phyloP scores from a whole-genome alignment of 2,797 vertebrate species.

The Myioborus miniatus region DNA sequence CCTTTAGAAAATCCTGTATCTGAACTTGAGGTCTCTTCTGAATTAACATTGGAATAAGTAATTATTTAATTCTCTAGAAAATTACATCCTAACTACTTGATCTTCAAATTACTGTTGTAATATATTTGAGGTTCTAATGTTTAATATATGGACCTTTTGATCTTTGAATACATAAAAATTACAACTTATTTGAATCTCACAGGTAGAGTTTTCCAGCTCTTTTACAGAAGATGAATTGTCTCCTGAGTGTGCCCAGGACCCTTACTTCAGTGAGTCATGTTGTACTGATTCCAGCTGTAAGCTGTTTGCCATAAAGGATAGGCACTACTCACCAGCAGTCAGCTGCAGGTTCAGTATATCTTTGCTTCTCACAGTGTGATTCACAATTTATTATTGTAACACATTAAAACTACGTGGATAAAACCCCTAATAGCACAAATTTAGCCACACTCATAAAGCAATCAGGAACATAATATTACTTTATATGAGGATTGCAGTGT shows the following conservation, averaged over 20 bases:
- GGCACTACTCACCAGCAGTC: background rate
- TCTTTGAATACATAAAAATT: background rate
- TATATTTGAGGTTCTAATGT: background rate
- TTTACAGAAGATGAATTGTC: background rate
- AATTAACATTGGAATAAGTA: background rate
- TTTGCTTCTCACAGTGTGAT: background rate
- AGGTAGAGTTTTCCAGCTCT: background rate
- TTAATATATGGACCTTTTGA: background rate
- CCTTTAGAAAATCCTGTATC: background rate
- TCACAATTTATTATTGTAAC: background rate
- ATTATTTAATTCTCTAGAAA: background rate
- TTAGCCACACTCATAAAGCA: background rate
- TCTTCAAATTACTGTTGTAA: background rate
- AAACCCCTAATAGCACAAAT: background rate
- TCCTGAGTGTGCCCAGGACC: background rate
- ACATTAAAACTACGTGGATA: background rate
- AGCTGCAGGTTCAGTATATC: background rate
- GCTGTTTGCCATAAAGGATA: background rate
- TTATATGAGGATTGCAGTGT: background rate
- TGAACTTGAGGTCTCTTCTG: background rate
- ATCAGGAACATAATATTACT: background rate
- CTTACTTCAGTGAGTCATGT: background rate
- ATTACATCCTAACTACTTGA: background rate
- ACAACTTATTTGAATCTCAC: background rate
- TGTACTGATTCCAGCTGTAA: background rate